These are phyloP conservation scores for Catostylus mosaicus DNA, from an alignment of 30 jellyfish, hydroid and myxozoan species.

Conservation along the genomic window DNA sequence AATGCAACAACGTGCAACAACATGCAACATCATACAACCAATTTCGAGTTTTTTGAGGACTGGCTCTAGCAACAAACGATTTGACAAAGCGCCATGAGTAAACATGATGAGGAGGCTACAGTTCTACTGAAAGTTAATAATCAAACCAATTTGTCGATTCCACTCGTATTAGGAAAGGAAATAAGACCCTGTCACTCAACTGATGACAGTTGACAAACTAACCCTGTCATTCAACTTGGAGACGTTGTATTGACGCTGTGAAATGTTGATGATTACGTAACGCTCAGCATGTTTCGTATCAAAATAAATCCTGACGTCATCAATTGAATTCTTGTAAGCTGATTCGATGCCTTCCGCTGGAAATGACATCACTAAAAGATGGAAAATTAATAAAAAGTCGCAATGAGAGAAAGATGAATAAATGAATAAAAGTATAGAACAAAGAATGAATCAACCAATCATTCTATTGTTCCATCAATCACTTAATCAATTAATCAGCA, in stretches of 20 bases:
- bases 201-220: constrained; percentile 16
- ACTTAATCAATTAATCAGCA: neutral
- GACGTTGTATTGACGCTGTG: constrained; percentile 87
- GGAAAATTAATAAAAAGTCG: neutral
- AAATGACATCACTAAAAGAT: constrained; percentile 85
- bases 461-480: neutral
- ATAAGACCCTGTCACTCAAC: too few species aligned
- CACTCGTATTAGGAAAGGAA: too few species aligned
- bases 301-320: constrained; percentile 83
- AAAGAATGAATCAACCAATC: neutral
- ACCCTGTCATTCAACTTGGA: constrained; percentile 93
- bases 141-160: too few species aligned
- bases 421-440: neutral
- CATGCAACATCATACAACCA: too few species aligned
- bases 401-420: neutral
- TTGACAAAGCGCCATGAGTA: too few species aligned
- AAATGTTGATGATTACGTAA: constrained; percentile 87
- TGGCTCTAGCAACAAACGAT: too few species aligned
- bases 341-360: constrained; percentile 98
- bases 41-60: too few species aligned
- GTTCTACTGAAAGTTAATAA: too few species aligned
- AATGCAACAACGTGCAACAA: too few species aligned
- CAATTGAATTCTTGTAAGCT: constrained; percentile 90
- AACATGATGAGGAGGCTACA: too few species aligned
- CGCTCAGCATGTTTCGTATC: constrained; percentile 82